phyloP scores from a whole-genome alignment of 2,113 vertebrate species.

The Eidolon helvum region DNA sequence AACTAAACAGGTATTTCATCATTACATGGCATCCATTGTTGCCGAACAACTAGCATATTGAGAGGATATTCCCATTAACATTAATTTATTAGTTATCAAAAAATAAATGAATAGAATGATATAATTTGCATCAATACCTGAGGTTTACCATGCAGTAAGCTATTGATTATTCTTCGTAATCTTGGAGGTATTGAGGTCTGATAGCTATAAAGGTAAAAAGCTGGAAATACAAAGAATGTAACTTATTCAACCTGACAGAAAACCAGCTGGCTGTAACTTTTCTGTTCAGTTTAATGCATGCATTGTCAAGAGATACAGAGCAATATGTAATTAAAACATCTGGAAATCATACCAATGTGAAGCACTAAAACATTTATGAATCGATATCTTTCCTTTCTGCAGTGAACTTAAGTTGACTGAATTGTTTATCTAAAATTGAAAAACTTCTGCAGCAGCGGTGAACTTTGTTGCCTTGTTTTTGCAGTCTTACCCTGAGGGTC shows the following conservation, averaged over 20 bases:
- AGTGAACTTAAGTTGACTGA: not conserved
- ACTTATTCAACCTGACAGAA: slow-evolving; percentile 1
- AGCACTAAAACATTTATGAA: slow-evolving; percentile 22
- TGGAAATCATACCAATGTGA: slow-evolving; percentile 36
- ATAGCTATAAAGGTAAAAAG: not conserved
- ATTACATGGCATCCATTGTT: not conserved
- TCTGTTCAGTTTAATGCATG: not conserved
- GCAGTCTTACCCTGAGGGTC: not conserved
- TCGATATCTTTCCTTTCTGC: not conserved
- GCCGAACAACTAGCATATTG: not conserved
- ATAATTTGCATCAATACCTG: not conserved
- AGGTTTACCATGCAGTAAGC: fast-evolving
- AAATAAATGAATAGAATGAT: not conserved
- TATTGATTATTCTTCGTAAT: not conserved
- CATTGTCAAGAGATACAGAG: slow-evolving; percentile 27
- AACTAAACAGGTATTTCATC: not conserved
- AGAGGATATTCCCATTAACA: not conserved
- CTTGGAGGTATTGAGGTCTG: not conserved
- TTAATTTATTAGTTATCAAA: not conserved
- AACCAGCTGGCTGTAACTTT: not conserved
- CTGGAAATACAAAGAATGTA: not conserved
- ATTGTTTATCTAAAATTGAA: not conserved
- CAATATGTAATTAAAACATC: slow-evolving; percentile 61
- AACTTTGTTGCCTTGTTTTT: not conserved
- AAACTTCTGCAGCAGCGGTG: not conserved